Evolutionary conservation across 2,113 vertebrate species (phyloP).

Genomic region (Tyrannus savana): DNA sequence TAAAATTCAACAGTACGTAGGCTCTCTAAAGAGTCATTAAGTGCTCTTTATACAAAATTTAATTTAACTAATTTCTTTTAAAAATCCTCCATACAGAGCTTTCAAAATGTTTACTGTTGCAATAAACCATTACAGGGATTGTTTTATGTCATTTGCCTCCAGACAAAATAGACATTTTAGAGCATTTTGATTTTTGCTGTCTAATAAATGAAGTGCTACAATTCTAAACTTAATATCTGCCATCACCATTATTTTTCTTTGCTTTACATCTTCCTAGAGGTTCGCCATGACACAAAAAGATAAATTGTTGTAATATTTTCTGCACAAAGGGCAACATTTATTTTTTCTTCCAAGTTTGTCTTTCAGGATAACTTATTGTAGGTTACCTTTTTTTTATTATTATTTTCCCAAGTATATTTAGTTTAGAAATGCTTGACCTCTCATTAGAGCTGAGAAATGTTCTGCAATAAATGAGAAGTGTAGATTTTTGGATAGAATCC

Average conservation of each 20-base stretch:
- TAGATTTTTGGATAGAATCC: neutral
- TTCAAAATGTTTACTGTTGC: slow-evolving; percentile 44
- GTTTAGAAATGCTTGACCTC: slow-evolving; percentile 1
- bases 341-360: slow-evolving; percentile 6
- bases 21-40: neutral
- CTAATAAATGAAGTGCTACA: slow-evolving; percentile 62
- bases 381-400: neutral
- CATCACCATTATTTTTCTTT: slow-evolving; percentile 35
- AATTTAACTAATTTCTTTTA: slow-evolving; percentile 62
- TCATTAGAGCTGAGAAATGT: slow-evolving; percentile 20
- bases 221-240: slow-evolving; percentile 54
- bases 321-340: neutral
- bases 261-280: slow-evolving; percentile 41
- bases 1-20: slow-evolving; percentile 37
- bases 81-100: slow-evolving; percentile 33
- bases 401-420: neutral
- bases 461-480: neutral
- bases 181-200: slow-evolving; percentile 49
- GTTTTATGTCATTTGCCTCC: slow-evolving; percentile 58
- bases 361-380: slow-evolving; percentile 12
- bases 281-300: slow-evolving; percentile 40
- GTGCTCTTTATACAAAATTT: slow-evolving; percentile 49
- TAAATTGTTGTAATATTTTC: slow-evolving; percentile 52
- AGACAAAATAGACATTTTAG: slow-evolving; percentile 62
- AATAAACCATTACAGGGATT: slow-evolving; percentile 11